Percentiles rank a stretch among this genome's conserved stretches.
phyloP scores from a whole-genome alignment of 2,888 invertebrate genomes.

The Oligia fasciuncula region DNA sequence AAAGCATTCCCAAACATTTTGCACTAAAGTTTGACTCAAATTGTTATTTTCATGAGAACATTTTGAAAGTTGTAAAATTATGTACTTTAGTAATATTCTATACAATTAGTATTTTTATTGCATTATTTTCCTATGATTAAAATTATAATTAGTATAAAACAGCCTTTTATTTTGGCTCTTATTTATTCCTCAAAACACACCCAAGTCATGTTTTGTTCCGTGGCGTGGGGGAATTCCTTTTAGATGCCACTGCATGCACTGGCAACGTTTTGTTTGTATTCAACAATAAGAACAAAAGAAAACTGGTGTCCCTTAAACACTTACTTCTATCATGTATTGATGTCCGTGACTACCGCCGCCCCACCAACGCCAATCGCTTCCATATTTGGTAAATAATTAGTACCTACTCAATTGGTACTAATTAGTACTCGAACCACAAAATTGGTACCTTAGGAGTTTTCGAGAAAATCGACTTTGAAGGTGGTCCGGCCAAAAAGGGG shows the following conservation, averaged over 20 bases:
- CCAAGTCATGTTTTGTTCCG: too few species aligned
- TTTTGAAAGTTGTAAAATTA: conserved; percentile 80
- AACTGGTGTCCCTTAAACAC: fast-evolving
- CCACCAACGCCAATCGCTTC: too few species aligned
- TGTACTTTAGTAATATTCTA: conserved; percentile 86
- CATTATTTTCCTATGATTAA: conserved; percentile 89
- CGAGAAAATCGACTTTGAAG: too few species aligned
- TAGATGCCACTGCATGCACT: neutral
- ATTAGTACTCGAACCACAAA: too few species aligned
- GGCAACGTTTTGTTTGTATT: neutral
- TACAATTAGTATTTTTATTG: conserved; percentile 88
- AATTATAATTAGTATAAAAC: conserved; percentile 77
- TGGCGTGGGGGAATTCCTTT: neutral
- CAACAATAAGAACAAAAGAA: fast-evolving
- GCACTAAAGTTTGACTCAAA: conserved; percentile 76
- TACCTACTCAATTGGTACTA: too few species aligned
- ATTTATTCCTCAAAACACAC: neutral
- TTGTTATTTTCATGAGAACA: conserved; percentile 75
- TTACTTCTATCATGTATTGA: fast-evolving
- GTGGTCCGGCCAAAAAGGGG: too few species aligned
- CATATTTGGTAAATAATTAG: too few species aligned
- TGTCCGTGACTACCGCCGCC: fast-evolving
- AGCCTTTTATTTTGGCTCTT: conserved; percentile 57
- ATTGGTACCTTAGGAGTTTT: too few species aligned
- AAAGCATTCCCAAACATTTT: conserved; percentile 85